Base-by-base conservation (phyloP, 2,888 invertebrate genomes). In the Nephrocerus scutellatus region DNA sequence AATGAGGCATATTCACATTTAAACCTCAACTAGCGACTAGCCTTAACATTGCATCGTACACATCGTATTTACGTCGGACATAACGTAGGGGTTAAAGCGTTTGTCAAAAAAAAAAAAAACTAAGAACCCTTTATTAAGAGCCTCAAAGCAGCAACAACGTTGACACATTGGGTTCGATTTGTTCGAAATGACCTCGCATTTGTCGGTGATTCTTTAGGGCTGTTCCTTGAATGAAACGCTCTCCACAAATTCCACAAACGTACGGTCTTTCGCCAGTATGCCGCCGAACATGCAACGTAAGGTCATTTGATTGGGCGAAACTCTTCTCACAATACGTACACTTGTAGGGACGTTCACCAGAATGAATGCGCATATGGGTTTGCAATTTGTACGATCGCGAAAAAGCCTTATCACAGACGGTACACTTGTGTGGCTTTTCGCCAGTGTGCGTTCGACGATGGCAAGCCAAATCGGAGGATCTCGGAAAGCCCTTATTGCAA, bases 241-340 rank as follows among this genome's bases (percentile, higher is more conserved):
- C 62, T 7, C 61, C 60, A 16, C 62, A 62, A 3, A 56, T 52
- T 24, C 55, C 55, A 20, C 62, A 62, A 10, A 52, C 48, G 4
- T 55, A 55, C 0, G 55, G 51, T 3, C 51, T 52, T 41, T 64
- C 64, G 29, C 82, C 82, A 0, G 82, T 82, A 55, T 82, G 82
- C 1, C 82, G 70, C 0, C 82, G 72, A 52, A 82, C 75, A 56
- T 82, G 82, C 12, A 82, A 58, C 1, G 79, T 79, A 32, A 82
- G 65, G 54, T 82, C 82, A 59, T 82, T 82, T 34, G 81, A 82
- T 60, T 82, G 82, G 0, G 81, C 79, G 59, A 82, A 82, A 18
- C 65, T 62, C 42, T 65, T 66, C 16, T 65, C 64, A 36, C 69
- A 69, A 31, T 62, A 76, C 3, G 73, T 72, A 49, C 77, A 78